phyloP scores from a whole-genome alignment of 2,888 invertebrate species.

The Andrena dorsata region DNA sequence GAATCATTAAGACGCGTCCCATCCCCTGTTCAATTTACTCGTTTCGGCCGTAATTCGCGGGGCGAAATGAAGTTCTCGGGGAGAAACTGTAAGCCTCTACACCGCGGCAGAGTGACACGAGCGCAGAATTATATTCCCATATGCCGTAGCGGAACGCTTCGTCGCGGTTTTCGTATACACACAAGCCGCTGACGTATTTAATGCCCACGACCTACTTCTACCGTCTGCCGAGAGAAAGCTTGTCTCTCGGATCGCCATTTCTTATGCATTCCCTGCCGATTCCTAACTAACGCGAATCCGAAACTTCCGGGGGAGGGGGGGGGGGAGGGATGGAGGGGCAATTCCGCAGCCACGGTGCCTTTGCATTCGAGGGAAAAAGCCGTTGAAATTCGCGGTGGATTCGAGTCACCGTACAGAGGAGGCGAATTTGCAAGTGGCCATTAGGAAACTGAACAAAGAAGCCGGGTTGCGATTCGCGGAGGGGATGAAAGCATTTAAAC shows the following conservation, averaged over 20 bases:
- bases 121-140: slow-evolving; percentile 62
- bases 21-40: slow-evolving; percentile 24
- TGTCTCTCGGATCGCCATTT: slow-evolving; percentile 47
- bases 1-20: slow-evolving; percentile 37
- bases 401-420: not conserved
- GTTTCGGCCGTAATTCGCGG: slow-evolving; percentile 22
- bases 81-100: slow-evolving; percentile 1
- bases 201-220: slow-evolving; percentile 67
- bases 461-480: not conserved
- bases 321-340: too few species aligned
- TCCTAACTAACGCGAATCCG: slow-evolving; percentile 44
- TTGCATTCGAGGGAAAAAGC: not conserved
- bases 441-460: not conserved
- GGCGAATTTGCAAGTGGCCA: not conserved
- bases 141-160: slow-evolving; percentile 40
- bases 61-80: slow-evolving; percentile 42
- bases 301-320: slow-evolving; percentile 30
- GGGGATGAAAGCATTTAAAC: not conserved
- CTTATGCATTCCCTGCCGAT: slow-evolving; percentile 56
- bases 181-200: slow-evolving; percentile 59
- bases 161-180: slow-evolving; percentile 46
- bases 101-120: slow-evolving; percentile 46
- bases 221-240: slow-evolving; percentile 57
- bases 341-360: not conserved
- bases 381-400: not conserved